A percentile compares a stretch with the other conserved stretches of the same genome.
These are phyloP conservation scores for Dufourea novaeangliae DNA, from an alignment of 1,140 invertebrate genomes.

Conservation along the genomic window DNA sequence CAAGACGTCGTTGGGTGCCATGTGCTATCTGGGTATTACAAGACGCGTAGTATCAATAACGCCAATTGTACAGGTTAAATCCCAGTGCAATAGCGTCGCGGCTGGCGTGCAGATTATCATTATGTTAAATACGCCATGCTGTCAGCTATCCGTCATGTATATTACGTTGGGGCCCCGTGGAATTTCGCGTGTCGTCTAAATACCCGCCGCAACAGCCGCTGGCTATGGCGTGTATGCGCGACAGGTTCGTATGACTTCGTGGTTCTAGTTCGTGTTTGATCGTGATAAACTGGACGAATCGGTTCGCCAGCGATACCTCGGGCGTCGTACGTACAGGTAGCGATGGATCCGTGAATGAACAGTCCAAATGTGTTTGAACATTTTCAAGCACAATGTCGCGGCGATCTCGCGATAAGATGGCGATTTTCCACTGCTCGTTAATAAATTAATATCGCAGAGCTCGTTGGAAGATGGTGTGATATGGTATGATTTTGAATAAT, in stretches of 20 bases:
- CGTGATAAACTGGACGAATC: background rate
- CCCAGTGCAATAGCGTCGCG: background rate
- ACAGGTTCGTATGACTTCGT: background rate
- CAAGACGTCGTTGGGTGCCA: too few relatives aligned
- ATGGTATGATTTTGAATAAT: too few relatives aligned
- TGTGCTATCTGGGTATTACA: too few relatives aligned
- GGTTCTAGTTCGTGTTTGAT: background rate
- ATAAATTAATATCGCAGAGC: too few relatives aligned
- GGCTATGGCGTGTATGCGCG: too few relatives aligned
- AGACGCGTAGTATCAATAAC: constrained; percentile 17
- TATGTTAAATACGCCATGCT: constrained; percentile 13
- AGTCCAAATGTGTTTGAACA: too few relatives aligned
- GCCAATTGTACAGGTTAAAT: constrained; percentile 21
- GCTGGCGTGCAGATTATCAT: constrained; percentile 18
- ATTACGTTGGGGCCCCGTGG: background rate
- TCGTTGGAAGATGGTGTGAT: too few relatives aligned
- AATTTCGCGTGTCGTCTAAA: constrained; percentile 8
- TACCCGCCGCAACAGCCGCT: background rate
- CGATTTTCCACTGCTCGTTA: too few relatives aligned
- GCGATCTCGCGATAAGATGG: too few relatives aligned
- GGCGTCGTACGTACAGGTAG: too few relatives aligned
- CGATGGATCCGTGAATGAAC: background rate
- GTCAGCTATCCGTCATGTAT: background rate
- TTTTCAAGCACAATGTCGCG: too few relatives aligned
- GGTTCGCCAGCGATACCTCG: too few relatives aligned